Conservation (phyloP, 2,888 invertebrate genomes). For the Hypolimnas misippus region DNA sequence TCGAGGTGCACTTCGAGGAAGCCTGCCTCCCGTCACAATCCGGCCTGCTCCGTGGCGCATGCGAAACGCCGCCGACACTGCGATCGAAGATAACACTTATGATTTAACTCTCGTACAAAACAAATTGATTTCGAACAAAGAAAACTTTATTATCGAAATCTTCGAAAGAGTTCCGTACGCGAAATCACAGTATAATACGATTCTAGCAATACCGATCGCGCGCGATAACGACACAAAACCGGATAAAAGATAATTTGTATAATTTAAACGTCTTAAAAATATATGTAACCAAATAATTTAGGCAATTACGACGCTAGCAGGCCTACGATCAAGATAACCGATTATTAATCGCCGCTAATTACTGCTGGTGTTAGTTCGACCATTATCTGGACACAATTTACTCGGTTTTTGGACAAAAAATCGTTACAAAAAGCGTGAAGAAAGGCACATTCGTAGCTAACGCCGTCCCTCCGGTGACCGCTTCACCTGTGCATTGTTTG, state of each 20-base stretch:
- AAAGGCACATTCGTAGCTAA: constrained; percentile 67
- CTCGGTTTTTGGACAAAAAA: constrained; percentile 67
- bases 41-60: constrained; percentile 53
- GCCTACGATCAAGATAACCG: constrained; percentile 78
- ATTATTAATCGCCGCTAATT: constrained; percentile 83
- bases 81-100: constrained; percentile 77
- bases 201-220: background rate
- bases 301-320: constrained; percentile 73
- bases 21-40: constrained; percentile 58
- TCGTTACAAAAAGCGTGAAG: constrained; percentile 76
- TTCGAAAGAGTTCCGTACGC: background rate
- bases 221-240: constrained; percentile 28
- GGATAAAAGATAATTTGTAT: constrained; percentile 34
- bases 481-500: constrained; percentile 80
- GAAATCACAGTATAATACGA: background rate
- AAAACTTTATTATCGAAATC: constrained; percentile 25
- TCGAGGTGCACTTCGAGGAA: constrained; percentile 70
- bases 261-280: constrained; percentile 36
- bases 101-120: constrained; percentile 77
- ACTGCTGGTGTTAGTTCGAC: constrained; percentile 83
- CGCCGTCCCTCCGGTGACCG: constrained; percentile 58
- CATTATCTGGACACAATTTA: constrained; percentile 82
- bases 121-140: constrained; percentile 76
- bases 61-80: constrained; percentile 76
- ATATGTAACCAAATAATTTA: constrained; percentile 46